These are phyloP conservation scores for Allobates femoralis DNA, from an alignment of 2,797 vertebrate genomes.

Conservation along the genomic window DNA sequence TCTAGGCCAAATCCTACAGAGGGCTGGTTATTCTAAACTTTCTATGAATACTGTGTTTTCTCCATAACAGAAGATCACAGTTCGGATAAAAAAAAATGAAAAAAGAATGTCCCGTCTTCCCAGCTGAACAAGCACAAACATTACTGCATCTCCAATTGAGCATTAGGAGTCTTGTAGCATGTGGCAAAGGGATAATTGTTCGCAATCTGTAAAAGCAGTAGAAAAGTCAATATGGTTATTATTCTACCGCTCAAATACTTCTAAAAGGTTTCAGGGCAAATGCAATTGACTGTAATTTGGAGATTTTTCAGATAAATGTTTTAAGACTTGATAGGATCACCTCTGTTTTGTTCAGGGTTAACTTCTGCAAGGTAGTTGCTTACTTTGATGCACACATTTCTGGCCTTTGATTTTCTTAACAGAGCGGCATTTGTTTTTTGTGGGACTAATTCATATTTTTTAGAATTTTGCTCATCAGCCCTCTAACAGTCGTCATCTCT, in stretches of 20 bases:
- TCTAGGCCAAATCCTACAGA: background rate
- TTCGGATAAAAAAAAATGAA: background rate
- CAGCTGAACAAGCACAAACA: constrained; percentile 32
- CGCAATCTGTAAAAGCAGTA: constrained; percentile 50
- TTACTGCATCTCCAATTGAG: constrained; percentile 21
- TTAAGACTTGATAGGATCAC: constrained; percentile 5
- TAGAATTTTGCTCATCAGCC: background rate
- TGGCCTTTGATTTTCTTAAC: background rate
- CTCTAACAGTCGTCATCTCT: no score
- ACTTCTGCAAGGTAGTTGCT: constrained; percentile 9
- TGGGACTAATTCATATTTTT: background rate
- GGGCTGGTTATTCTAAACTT: background rate
- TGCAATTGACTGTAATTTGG: constrained; percentile 54
- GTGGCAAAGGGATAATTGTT: constrained; percentile 54
- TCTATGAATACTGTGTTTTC: background rate
- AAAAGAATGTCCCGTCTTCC: background rate
- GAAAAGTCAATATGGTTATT: constrained; percentile 60
- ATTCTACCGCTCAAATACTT: constrained; percentile 46
- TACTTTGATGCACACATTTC: background rate
- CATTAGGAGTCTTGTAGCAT: constrained; percentile 31
- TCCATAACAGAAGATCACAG: background rate
- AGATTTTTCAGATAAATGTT: constrained; percentile 49
- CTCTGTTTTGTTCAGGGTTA: constrained; percentile 11
- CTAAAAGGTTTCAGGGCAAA: constrained; percentile 47
- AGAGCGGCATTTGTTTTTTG: background rate